These are phyloP conservation scores for Notiomystis cincta DNA, from an alignment of 2,113 vertebrate genomes.

Conservation along the genomic window DNA sequence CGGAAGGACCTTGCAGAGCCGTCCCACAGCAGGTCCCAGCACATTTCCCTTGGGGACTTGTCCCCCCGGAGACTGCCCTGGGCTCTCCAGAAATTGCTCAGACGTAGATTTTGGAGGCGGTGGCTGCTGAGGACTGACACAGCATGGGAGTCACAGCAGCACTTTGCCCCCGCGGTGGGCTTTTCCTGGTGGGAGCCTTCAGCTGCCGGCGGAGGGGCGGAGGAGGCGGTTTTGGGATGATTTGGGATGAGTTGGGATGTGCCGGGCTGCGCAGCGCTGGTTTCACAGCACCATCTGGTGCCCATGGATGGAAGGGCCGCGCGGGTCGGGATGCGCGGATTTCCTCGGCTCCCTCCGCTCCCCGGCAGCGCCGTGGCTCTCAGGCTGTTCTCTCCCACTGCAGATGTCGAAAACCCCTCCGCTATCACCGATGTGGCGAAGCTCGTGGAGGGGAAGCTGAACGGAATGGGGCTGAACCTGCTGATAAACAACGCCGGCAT, in stretches of 20 bases:
- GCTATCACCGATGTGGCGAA: neutral
- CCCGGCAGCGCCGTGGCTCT: neutral
- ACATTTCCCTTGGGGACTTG: fast-evolving
- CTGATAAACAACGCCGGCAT: conserved; percentile 59
- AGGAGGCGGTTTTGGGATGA: neutral
- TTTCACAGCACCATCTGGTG: conserved; percentile 35
- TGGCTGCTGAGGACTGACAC: neutral
- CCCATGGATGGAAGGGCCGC: neutral
- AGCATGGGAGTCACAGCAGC: neutral
- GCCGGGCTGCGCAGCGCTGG: neutral
- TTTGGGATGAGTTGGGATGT: neutral
- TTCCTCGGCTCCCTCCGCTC: neutral
- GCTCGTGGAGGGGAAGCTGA: conserved; percentile 27
- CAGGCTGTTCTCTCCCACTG: neutral
- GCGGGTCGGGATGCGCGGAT: fast-evolving
- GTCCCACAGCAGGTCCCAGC: neutral
- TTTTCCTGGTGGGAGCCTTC: neutral
- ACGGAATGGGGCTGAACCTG: conserved; percentile 43
- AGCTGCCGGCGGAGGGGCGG: fast-evolving
- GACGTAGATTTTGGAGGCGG: fast-evolving
- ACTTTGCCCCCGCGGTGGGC: neutral
- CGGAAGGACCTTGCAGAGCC: neutral
- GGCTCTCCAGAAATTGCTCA: neutral
- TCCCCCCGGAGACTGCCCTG: fast-evolving
- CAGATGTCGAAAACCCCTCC: conserved; percentile 37